A percentile compares a stretch with the other conserved stretches of the same genome.
phyloP scores from a whole-genome alignment of 1,140 invertebrate species.

The Delia radicum region DNA sequence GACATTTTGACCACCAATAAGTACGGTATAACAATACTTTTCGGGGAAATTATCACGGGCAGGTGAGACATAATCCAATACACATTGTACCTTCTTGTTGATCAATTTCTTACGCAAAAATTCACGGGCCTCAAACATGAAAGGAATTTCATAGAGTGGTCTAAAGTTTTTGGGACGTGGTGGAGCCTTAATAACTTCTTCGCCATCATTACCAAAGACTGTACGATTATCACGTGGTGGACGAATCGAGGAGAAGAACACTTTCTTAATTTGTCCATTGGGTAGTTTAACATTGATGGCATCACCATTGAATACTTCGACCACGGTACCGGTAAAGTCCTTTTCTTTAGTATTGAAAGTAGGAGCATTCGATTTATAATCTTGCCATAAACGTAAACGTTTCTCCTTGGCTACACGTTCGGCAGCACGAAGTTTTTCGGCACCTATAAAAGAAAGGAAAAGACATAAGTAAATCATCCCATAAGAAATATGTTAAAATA shows the following conservation, averaged over 20 bases:
- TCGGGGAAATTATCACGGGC: conserved; percentile 90
- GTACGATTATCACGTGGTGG: conserved; percentile 74
- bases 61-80: conserved; percentile 95
- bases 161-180: conserved; percentile 68
- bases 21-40: conserved; percentile 92
- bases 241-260: conserved; percentile 93
- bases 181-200: conserved; percentile 62
- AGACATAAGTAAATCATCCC: too few relatives aligned
- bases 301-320: conserved; percentile 95
- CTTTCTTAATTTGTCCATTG: conserved; percentile 82
- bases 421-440: conserved; percentile 80
- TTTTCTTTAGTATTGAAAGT: conserved; percentile 76
- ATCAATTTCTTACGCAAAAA: conserved; percentile 95
- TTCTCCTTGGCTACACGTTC: conserved; percentile 88
- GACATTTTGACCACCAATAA: conserved; percentile 83
- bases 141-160: conserved; percentile 95
- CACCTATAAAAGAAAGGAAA: conserved; percentile 60
- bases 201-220: conserved; percentile 53
- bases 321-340: conserved; percentile 81
- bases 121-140: conserved; percentile 97
- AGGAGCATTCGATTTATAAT: conserved; percentile 69
- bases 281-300: conserved; percentile 80
- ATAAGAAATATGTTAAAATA: too few relatives aligned
- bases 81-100: conserved; percentile 91
- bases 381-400: conserved; percentile 84